Percentiles rank a stretch among this genome's conserved stretches.
Conservation (phyloP, 1,140 invertebrate genomes). For the Alviniconcha marisindica region DNA sequence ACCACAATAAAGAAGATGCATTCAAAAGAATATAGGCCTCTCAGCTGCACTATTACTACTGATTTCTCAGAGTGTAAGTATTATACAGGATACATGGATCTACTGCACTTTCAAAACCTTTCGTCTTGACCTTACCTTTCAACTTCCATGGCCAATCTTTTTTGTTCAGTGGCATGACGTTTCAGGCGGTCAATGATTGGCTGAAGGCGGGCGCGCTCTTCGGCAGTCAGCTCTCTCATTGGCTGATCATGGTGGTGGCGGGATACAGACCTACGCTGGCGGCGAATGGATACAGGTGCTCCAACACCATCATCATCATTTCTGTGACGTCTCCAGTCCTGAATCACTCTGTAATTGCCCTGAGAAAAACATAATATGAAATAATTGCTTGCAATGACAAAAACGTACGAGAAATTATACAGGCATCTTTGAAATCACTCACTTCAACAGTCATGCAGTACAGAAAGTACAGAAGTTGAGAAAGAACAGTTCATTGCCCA, state of each 20-base stretch:
- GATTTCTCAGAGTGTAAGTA: too few relatives aligned
- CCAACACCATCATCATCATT: constrained; percentile 8
- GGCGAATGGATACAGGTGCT: constrained; percentile 29
- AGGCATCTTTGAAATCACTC: too few relatives aligned
- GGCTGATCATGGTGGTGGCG: not conserved
- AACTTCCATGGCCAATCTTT: constrained; percentile 67
- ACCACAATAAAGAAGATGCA: too few relatives aligned
- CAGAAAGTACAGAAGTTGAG: too few relatives aligned
- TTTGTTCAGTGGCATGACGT: constrained; percentile 27
- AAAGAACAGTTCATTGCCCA: too few relatives aligned
- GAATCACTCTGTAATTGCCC: constrained; percentile 8
- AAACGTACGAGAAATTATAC: too few relatives aligned
- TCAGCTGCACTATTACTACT: too few relatives aligned
- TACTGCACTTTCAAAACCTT: not conserved
- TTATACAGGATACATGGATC: too few relatives aligned
- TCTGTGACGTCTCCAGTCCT: not conserved
- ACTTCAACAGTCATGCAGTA: too few relatives aligned
- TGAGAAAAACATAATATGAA: too few relatives aligned
- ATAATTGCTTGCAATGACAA: too few relatives aligned
- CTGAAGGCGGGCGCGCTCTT: constrained; percentile 1
- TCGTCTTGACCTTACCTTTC: not conserved
- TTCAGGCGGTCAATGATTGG: constrained; percentile 9
- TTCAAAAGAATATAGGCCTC: too few relatives aligned
- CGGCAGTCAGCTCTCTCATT: not conserved
- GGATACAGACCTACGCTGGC: not conserved